These are phyloP conservation scores for Acronicta aceris DNA, from an alignment of 2,888 invertebrate species.

Conservation along the genomic window DNA sequence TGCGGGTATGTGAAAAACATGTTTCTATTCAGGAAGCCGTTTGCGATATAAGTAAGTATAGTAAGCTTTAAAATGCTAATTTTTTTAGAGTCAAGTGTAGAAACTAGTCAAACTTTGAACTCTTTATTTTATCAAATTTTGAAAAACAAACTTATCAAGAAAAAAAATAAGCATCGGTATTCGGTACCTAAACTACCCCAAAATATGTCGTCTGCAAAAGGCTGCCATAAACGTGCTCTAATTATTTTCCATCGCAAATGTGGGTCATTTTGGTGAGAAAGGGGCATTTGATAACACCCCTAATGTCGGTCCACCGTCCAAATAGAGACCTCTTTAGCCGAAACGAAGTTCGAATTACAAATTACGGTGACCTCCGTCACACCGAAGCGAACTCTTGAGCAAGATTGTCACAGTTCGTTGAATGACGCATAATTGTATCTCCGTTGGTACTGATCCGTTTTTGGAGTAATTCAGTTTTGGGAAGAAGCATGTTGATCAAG, in stretches of 20 bases:
- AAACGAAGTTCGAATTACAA: conserved; percentile 79
- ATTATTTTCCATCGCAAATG: conserved; percentile 72
- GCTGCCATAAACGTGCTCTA: conserved; percentile 64
- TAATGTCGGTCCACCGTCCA: conserved; percentile 67
- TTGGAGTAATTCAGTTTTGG: conserved; percentile 26
- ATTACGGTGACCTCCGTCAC: conserved; percentile 70
- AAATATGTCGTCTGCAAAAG: conserved; percentile 43
- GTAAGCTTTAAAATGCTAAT: too few relatives aligned
- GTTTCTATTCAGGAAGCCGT: too few relatives aligned
- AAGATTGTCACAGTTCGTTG: conserved; percentile 26
- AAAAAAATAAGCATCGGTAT: conserved; percentile 38
- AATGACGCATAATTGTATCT: conserved; percentile 43
- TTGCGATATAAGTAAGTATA: too few relatives aligned
- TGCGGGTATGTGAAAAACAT: too few relatives aligned
- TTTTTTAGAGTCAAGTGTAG: too few relatives aligned
- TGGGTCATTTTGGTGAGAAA: conserved; percentile 61
- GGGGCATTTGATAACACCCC: conserved; percentile 63
- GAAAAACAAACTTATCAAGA: conserved; percentile 9
- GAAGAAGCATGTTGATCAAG: neutral
- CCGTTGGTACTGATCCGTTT: conserved; percentile 28
- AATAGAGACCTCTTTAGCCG: conserved; percentile 75
- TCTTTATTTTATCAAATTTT: too few relatives aligned
- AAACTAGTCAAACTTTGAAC: too few relatives aligned
- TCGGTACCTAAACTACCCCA: conserved; percentile 10
- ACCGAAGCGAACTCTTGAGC: conserved; percentile 51